Evolutionary conservation across 2,797 vertebrate species (phyloP), one percentile per base, ranked within the genome.

Genomic region (Falco concolor): DNA sequence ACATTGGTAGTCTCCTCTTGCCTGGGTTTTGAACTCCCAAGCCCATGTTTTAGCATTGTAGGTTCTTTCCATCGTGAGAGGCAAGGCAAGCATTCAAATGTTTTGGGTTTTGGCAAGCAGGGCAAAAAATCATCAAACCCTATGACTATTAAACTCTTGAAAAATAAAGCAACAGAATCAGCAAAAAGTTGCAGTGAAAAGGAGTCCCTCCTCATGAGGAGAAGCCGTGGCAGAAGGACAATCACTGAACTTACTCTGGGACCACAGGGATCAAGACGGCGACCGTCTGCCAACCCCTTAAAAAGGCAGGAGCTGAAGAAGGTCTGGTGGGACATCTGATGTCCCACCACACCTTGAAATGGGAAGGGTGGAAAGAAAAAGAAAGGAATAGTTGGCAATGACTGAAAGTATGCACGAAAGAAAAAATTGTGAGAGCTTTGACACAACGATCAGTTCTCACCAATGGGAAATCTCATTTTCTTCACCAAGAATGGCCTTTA

Each of bases 1-100:
- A 28, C 38, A 36, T 63, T 96, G 91, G 74, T 94, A 95, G 53
- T 87, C 80, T 89, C 30, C 60, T 87, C 77, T 89, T 90, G 89
- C 47, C 45, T 93, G 68, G 50, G 59, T 91, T 90, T 85, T 14
- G 9, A 92, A 91, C 78, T 90, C 87, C 74, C 90, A 92, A 95
- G 45, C 5, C 30, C 42, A 50, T 3, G 2, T 69, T 88, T 63
- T 72, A 93, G 64, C 53, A 40, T 17, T 42, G 28, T 36, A 38
- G 38, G 42, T 89, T 94, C 49, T 78, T 89, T 81, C 44, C 47
- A 63, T 12, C 83, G 68, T 75, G 47, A 2, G 12, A 95, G 59
- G 36, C 23, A 93, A 74, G 68, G 70, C 50, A 64, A 94, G 56
- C 68, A 68, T 77, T 90, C 64, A 79, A 94, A 83, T 45, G 27